A percentile compares a stretch with the other conserved stretches of the same genome.
phyloP scores from a whole-genome alignment of 2,888 invertebrate genomes.

The Nudaria mundana region DNA sequence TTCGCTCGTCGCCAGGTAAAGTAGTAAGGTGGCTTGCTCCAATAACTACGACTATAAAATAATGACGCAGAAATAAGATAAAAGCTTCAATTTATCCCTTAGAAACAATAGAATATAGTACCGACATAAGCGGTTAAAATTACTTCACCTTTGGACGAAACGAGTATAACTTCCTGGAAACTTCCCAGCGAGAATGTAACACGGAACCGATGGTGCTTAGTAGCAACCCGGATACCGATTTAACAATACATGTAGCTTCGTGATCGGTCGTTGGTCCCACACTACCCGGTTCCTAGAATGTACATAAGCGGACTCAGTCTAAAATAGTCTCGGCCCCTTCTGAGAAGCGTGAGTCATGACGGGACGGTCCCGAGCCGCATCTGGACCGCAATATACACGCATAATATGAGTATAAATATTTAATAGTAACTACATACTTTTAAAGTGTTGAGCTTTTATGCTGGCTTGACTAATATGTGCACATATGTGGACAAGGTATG shows the following conservation, averaged over 20 bases:
- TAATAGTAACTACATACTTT: constrained; percentile 24
- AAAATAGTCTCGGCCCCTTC: constrained; percentile 78
- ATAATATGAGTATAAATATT: constrained; percentile 31
- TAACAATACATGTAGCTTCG: constrained; percentile 73
- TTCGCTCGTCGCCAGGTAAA: too few relatives aligned
- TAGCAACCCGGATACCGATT: constrained; percentile 69
- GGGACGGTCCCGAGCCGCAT: constrained; percentile 70
- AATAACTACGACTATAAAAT: too few relatives aligned
- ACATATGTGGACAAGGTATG: not conserved
- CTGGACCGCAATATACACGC: constrained; percentile 57
- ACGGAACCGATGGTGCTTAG: constrained; percentile 56
- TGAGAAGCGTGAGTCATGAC: constrained; percentile 70
- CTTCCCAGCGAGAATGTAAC: constrained; percentile 22
- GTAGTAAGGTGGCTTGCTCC: too few relatives aligned
- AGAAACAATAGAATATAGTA: not conserved
- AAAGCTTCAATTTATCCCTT: too few relatives aligned
- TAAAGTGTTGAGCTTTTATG: too few relatives aligned
- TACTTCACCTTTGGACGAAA: not conserved
- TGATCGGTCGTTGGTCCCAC: constrained; percentile 78
- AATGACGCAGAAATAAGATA: too few relatives aligned
- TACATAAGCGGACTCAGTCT: constrained; percentile 79
- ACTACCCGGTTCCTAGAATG: constrained; percentile 74
- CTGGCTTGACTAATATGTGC: too few relatives aligned
- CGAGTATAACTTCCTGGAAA: constrained; percentile 1
- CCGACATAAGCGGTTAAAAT: too few relatives aligned